These are phyloP conservation scores for Mylabris sibirica DNA, from an alignment of 2,888 invertebrate species.

Conservation along the genomic window DNA sequence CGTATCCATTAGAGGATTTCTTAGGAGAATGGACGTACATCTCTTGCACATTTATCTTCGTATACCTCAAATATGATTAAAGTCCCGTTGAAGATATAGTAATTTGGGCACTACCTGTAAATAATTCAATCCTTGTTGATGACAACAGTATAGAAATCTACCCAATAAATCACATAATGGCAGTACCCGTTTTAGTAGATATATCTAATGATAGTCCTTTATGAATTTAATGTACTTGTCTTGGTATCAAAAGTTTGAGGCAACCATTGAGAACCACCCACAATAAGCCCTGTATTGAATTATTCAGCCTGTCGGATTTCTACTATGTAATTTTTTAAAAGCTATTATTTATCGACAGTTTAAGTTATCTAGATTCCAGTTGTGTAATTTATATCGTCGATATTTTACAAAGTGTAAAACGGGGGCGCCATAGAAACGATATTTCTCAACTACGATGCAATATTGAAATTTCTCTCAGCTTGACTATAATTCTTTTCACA, in stretches of 20 bases:
- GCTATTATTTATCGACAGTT: constrained; percentile 57
- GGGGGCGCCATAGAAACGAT: constrained; percentile 53
- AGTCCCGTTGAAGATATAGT: not conserved
- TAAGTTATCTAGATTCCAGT: constrained; percentile 53
- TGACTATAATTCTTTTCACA: constrained; percentile 51
- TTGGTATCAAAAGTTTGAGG: not conserved
- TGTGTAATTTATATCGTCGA: constrained; percentile 54
- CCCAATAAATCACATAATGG: constrained; percentile 16
- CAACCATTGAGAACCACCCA: not conserved
- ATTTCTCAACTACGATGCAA: constrained; percentile 52
- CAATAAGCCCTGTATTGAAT: constrained; percentile 41
- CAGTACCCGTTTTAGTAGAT: not conserved
- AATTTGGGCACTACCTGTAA: not conserved
- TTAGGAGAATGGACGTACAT: not conserved
- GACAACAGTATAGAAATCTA: constrained; percentile 7
- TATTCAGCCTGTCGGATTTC: constrained; percentile 47
- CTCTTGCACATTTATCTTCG: constrained; percentile 1
- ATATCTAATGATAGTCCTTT: not conserved
- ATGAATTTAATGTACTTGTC: not conserved
- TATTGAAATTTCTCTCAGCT: constrained; percentile 59
- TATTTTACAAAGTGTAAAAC: constrained; percentile 58
- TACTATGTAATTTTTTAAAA: constrained; percentile 51
- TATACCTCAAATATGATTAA: not conserved
- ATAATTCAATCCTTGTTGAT: not conserved
- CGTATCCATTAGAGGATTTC: constrained; percentile 1